A percentile compares a stretch with the other conserved stretches of the same genome.
These are phyloP conservation scores for Salmo trutta DNA, from an alignment of 2,797 vertebrate species.

Conservation along the genomic window DNA sequence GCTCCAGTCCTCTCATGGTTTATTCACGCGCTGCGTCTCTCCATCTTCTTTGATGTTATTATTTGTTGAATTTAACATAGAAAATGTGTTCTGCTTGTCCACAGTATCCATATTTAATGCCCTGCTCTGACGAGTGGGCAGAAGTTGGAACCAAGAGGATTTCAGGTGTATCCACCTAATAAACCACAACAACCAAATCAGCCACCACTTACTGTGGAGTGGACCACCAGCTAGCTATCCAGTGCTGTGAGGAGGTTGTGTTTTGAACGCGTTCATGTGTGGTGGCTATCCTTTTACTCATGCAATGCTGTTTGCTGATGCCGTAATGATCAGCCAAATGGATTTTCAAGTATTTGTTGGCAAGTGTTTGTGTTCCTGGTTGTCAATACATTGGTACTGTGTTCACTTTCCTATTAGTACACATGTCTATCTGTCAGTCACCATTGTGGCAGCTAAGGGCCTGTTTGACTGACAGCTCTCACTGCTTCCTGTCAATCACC, in stretches of 20 bases:
- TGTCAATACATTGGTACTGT: neutral
- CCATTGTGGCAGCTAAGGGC: neutral
- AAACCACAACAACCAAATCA: conserved; percentile 37
- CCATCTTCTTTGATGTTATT: conserved; percentile 65
- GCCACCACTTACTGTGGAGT: conserved; percentile 9
- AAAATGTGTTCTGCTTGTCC: conserved; percentile 59
- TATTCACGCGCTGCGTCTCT: conserved; percentile 61
- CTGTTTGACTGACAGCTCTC: conserved; percentile 22
- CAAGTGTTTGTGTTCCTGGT: neutral
- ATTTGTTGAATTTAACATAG: conserved; percentile 72
- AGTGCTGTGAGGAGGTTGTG: conserved; percentile 8
- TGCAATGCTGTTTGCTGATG: neutral
- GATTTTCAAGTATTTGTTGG: conserved; percentile 5
- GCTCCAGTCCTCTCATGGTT: conserved; percentile 60
- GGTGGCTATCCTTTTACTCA: neutral
- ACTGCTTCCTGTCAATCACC: conserved; percentile 28
- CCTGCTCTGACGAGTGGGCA: conserved; percentile 43
- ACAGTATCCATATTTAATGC: conserved; percentile 65
- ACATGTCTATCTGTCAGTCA: conserved; percentile 18
- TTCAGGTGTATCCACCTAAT: conserved; percentile 38
- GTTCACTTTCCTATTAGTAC: neutral
- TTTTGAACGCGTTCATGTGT: neutral
- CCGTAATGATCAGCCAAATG: neutral
- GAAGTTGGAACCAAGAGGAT: conserved; percentile 38
- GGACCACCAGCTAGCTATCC: neutral